Base-by-base conservation (phyloP, 30 jellyfish, hydroid and myxozoan species). In the Mastigias papua region DNA sequence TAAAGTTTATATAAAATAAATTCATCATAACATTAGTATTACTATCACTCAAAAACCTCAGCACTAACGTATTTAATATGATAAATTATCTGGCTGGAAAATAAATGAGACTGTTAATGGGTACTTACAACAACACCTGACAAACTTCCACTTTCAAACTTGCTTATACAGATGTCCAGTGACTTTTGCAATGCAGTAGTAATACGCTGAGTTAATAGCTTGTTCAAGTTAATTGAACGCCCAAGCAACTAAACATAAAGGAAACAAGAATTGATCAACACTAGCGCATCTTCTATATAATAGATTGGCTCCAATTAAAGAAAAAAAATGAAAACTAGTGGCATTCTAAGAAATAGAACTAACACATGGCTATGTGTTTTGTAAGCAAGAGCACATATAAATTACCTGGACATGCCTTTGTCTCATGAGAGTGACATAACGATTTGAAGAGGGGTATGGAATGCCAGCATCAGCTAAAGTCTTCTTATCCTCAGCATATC, bases 341-440 rank as follows among this genome's bases (percentile, higher is more conserved):
- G 13, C 13, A 8, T 42, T 8, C 13, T 4, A 42, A 15, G 13
- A 42, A 42, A 8, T 15, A 42, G 13, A 4, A 42, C 13, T 42
- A 42, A 8, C 13, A 42, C 0, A 42, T n/a, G n/a, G 54, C 7
- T 4, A 42, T 42, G 13, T 42, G 54, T 42, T 42, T 8, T 8
- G 54, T 8, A 15, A 42, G 13, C 7, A 4, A 4, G 54, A 42
- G 13, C 7, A 42, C 13, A 15, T 54, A 21, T 54, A 20, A 9
- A 37, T 63, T 68, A 90, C 99, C 91, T 96, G 99, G 23, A 96
- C 98, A 78, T 96, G 99, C 64, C 90, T 91, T 70, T 96, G 99
- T 31, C 84, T 79, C 84, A 96, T 78, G 25, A 96, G 65, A 2
- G 99, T 78, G 26, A 61, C 97, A 63, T 64, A 96, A 34, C 99